Percentiles rank a stretch among this genome's conserved stretches.
phyloP scores from a whole-genome alignment of 30 jellyfish, hydroid and myxozoan species.

The Aurelia aurita region DNA sequence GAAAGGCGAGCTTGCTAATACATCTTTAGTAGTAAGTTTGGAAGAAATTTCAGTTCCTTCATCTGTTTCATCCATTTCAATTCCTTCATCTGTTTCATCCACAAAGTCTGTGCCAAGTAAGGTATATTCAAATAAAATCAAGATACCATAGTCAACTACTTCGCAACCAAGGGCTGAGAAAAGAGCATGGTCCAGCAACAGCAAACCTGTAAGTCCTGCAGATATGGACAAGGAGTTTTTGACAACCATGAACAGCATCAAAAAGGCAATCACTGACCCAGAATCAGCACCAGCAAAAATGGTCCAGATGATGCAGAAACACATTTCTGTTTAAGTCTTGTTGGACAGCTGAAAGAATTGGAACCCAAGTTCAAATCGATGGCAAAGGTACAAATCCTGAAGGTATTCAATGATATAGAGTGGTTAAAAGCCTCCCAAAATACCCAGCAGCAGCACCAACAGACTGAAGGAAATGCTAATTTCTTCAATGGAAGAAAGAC shows the following conservation, averaged over 20 bases:
- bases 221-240: not conserved
- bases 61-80: too few species aligned
- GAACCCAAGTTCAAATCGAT: conserved; percentile 35
- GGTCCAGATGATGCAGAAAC: conserved; percentile 22
- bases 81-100: not conserved
- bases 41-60: too few species aligned
- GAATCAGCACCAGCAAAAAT: not conserved
- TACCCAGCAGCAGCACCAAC: too few species aligned
- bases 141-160: not conserved
- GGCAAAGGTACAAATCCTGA: conserved; percentile 27
- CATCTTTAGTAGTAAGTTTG: too few species aligned
- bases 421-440: conserved; percentile 32
- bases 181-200: conserved; percentile 1
- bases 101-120: not conserved
- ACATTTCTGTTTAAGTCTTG: conserved; percentile 32
- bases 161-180: not conserved
- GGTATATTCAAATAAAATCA: not conserved
- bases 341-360: conserved; percentile 30
- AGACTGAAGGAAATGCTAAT: not conserved
- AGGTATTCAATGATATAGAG: conserved; percentile 48
- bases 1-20: not conserved
- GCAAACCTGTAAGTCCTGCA: not conserved
- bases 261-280: not conserved
- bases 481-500: not conserved
- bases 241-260: not conserved